phyloP scores from a whole-genome alignment of 2,113 vertebrate genomes.

The Butastur rufipennis region DNA sequence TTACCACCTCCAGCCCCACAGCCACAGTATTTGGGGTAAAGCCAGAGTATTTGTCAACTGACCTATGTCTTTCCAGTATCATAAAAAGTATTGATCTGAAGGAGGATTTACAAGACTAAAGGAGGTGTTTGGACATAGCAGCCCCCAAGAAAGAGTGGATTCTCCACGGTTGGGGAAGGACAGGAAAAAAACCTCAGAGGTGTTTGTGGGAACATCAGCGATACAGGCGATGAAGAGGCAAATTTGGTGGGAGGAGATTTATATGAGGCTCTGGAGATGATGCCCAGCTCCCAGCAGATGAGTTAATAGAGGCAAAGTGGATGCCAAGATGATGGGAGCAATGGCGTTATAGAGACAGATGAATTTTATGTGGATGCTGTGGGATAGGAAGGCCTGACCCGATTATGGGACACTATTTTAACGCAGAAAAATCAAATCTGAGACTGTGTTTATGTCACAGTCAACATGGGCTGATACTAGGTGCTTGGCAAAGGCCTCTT shows the following conservation, averaged over 20 bases:
- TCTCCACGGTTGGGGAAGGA: rapidly evolving
- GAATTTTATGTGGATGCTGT: background rate
- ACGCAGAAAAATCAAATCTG: background rate
- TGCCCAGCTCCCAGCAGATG: background rate
- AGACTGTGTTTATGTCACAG: background rate
- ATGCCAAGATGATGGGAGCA: background rate
- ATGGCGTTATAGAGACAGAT: background rate
- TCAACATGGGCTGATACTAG: rapidly evolving
- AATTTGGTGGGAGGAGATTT: background rate
- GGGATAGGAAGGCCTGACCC: background rate
- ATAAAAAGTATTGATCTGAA: background rate
- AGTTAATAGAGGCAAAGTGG: background rate
- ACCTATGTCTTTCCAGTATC: background rate
- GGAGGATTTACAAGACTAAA: background rate
- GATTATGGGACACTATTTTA: background rate
- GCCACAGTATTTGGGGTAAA: background rate
- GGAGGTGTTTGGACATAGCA: background rate
- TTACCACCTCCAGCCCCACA: background rate
- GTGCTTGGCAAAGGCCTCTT: background rate
- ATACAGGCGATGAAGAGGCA: background rate
- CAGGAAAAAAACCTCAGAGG: background rate
- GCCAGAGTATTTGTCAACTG: background rate
- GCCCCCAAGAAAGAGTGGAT: background rate
- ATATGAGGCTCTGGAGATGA: background rate
- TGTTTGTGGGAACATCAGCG: rapidly evolving